Evolutionary conservation across 1,140 invertebrate genomes (phyloP).

Genomic region (Coptotermes formosanus): DNA sequence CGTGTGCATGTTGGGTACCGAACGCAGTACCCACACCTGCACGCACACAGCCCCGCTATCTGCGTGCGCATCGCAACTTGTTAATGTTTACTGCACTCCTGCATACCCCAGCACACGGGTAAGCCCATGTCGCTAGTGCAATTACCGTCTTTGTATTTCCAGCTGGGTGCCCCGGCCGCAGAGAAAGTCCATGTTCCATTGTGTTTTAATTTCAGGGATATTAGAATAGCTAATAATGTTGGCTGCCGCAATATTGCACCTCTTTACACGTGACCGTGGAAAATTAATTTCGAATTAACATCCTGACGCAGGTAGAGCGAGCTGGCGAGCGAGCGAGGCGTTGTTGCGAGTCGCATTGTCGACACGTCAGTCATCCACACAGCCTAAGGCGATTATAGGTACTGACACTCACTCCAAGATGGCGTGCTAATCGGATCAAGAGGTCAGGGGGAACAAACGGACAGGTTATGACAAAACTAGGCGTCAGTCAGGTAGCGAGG

Average conservation of each 20-base stretch:
- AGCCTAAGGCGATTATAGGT: neutral
- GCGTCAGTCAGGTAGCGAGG: neutral
- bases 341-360: neutral
- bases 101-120: neutral
- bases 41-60: neutral
- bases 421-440: constrained; percentile 3
- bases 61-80: neutral
- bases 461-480: too few relatives aligned
- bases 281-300: constrained; percentile 5
- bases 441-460: neutral
- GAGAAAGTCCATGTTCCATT: constrained; percentile 5
- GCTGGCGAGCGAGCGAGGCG: neutral
- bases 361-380: neutral
- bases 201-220: constrained; percentile 5
- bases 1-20: too few relatives aligned
- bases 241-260: neutral
- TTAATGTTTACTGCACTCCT: constrained; percentile 10
- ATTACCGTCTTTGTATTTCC: constrained; percentile 1
- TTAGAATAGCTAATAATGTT: neutral
- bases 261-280: neutral
- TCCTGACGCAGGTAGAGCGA: neutral
- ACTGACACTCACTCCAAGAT: neutral
- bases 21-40: too few relatives aligned
- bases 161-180: neutral
- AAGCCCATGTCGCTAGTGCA: neutral